Conservation (phyloP, 2,888 invertebrate species). For the Leptinotarsa peninsularis region DNA sequence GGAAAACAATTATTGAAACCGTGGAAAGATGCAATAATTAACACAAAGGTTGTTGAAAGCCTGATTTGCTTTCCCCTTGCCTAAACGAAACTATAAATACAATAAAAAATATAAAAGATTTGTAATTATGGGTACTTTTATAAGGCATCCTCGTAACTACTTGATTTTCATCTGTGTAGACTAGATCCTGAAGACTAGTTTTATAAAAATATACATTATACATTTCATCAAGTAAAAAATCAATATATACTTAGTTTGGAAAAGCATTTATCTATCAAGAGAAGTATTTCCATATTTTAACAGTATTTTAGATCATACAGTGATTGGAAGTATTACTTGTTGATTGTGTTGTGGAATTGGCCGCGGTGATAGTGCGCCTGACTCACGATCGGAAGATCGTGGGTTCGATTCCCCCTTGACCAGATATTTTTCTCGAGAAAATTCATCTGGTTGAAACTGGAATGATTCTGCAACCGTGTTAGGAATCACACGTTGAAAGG, state of each 20-base stretch:
- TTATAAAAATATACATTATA: constrained; percentile 39
- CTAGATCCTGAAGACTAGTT: constrained; percentile 31
- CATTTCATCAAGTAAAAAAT: neutral
- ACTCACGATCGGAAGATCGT: no score
- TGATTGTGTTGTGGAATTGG: neutral
- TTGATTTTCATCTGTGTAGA: constrained; percentile 30
- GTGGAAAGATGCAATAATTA: no score
- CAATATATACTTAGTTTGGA: neutral
- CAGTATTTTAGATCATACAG: neutral
- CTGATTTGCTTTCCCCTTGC: no score
- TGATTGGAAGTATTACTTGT: neutral
- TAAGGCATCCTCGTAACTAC: constrained; percentile 18
- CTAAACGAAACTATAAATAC: neutral
- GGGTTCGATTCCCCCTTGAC: no score
- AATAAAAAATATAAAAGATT: neutral
- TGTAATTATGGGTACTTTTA: neutral
- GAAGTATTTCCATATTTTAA: neutral
- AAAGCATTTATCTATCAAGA: neutral
- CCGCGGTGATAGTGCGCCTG: no score
- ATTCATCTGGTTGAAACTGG: no score
- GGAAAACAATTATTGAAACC: no score
- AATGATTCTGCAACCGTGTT: no score
- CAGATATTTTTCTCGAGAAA: no score
- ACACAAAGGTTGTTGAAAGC: no score
- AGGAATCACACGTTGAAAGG: no score